phyloP scores from a whole-genome alignment of 2,113 vertebrate species.

The Pitta sordida region DNA sequence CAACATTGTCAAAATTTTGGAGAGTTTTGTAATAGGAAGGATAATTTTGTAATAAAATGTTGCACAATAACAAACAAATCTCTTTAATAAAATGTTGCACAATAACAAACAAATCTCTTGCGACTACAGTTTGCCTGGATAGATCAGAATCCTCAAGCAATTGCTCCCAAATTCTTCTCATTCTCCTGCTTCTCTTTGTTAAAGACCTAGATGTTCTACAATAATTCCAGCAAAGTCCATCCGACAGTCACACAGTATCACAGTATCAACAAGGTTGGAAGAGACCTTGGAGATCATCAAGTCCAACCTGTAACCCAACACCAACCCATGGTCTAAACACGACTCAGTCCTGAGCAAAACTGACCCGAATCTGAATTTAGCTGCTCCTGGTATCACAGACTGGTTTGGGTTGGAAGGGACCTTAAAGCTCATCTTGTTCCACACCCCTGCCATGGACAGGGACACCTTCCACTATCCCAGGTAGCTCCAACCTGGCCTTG shows the following conservation, averaged over 20 bases:
- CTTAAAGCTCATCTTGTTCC: background rate
- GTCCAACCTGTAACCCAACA: too few species aligned
- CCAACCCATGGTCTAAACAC: too few species aligned
- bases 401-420: background rate
- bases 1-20: background rate
- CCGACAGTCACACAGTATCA: background rate
- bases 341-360: background rate
- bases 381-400: background rate
- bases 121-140: background rate
- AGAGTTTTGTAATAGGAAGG: background rate
- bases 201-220: background rate
- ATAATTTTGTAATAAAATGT: background rate
- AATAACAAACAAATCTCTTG: background rate
- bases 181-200: background rate
- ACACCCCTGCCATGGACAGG: background rate
- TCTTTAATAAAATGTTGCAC: background rate
- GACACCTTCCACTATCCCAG: background rate
- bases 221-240: background rate
- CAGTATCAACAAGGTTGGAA: too few species aligned
- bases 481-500: background rate
- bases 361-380: background rate
- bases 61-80: background rate
- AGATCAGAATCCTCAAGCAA: background rate
- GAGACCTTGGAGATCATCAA: too few species aligned
- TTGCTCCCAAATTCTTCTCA: background rate